Evolutionary conservation across 2,888 invertebrate genomes (phyloP), one percentile per base, ranked within the genome.

Genomic region (Synergus umbraculus): DNA sequence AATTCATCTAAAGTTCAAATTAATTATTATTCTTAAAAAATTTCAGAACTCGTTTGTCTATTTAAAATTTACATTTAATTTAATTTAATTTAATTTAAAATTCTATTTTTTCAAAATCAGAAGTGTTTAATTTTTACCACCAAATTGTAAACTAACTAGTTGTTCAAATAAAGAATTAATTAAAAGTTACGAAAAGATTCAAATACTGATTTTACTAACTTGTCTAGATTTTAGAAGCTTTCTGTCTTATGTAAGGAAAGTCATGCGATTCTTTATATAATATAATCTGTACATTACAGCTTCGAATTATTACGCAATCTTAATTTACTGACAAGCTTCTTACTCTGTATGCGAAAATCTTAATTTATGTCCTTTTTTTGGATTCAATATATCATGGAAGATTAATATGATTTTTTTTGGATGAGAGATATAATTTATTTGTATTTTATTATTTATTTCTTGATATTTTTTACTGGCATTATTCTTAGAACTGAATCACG

Each of bases 251-350:
- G 37, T 66, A 77, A 77, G 29, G 37, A 54, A 65, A 77, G 41
- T 12, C 49, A 13, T 54, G 43, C 29, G 15, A 49, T 77, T 80
- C 43, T 43, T 84, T 81, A 78, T 18, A 29, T 81, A 79, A 82
- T 54, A 54, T 37, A 69, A 37, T 78, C 67, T 44, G 9, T 54
- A 65, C 66, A 73, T 65, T 63, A 37, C 65, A 29, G 10, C 0
- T 44, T 43, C n/a, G 63, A 44, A 22, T 18, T 18, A 10, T 60
- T 60, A 78, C 58, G 22, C 37, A 66, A 66, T 44, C 18, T n/a
- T 29, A 29, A 49, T 78, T 29, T 63, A n/a, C 29, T 41, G 76
- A 79, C n/a, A 69, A 13, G 49, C 5, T 41, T 66, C 43, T 44
- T 43, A 41, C n/a, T 8, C 7, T 12, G 12, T 46, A 8, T 44